Base-by-base conservation (phyloP, 2,113 vertebrate genomes). In the Tautogolabrus adspersus region DNA sequence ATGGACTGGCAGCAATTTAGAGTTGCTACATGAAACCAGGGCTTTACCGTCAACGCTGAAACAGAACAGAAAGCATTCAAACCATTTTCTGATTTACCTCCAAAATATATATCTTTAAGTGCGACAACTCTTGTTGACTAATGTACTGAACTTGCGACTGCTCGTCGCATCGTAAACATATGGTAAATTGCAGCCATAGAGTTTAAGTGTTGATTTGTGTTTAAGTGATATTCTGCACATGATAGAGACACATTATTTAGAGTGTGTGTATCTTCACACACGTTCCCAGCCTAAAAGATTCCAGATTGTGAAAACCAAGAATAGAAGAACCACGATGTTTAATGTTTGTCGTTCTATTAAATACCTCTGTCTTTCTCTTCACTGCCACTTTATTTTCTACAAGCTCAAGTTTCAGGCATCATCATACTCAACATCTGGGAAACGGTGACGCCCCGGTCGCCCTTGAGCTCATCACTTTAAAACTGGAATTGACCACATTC, bases 1-100 rank as follows among this genome's bases (percentile, higher is more conserved):
- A 87, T 81, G 88, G 80, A 89, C 87, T 85, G 89, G 87, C 90
- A 89, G 85, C 89, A 80, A 84, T 89, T 86, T 70, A 57, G 83
- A 84, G 73, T 46, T 81, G 87, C 85, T 65, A 85, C 77, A 87
- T 81, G 84, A 89, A 90, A 88, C 84, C 73, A 22, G n/a, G 49
- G 83, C 82, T 81, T 87, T 84, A 88, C 77, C 77, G 81, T 91
- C 88, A 89, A 90, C 77, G 85, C 84, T 74, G 85, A 87, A 89
- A 89, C 26, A 26, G 26, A 26, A 26, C 26, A 26, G 26, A 26
- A 3, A 2, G 26, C 26, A 26, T 26, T 26, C 26, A 26, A 26
- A 26, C 26, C 26, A 26, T 26, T 26, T 26, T 26, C 26, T 26
- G 26, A 26, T 26, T 26, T 26, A 1, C 26, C 26, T 26, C 26